A percentile compares a stretch with the other conserved stretches of the same genome.
These are phyloP conservation scores for Eclectus roratus DNA, from an alignment of 2,113 vertebrate species.

Conservation along the genomic window DNA sequence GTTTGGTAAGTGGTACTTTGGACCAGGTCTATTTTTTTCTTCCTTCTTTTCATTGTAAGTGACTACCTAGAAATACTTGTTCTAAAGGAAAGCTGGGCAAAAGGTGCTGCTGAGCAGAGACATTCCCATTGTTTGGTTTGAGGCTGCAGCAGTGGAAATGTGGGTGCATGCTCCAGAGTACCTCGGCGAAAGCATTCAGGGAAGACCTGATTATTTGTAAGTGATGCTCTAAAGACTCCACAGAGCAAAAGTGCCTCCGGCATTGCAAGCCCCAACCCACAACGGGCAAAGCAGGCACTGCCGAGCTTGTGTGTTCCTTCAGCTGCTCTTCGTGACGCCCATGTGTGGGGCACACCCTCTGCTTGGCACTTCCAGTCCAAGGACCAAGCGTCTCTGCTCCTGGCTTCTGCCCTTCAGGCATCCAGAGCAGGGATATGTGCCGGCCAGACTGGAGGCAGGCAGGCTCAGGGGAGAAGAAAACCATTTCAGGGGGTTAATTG, in stretches of 20 bases:
- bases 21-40: rapidly evolving
- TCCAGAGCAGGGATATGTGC: background rate
- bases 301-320: constrained; percentile 7
- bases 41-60: background rate
- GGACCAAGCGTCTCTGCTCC: background rate
- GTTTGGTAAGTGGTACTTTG: background rate
- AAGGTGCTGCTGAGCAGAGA: background rate
- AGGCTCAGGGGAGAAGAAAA: constrained; percentile 21
- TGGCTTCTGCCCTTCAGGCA: background rate
- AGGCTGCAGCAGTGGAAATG: background rate
- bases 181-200: background rate
- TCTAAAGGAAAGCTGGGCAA: background rate
- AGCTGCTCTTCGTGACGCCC: background rate
- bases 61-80: background rate
- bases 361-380: constrained; percentile 10
- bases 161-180: background rate
- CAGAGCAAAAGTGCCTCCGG: background rate
- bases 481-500: constrained; percentile 25
- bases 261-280: constrained; percentile 39
- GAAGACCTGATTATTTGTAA: background rate
- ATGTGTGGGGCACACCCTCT: background rate
- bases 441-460: background rate
- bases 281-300: background rate
- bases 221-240: constrained; percentile 20
- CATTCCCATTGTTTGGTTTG: background rate